Evolutionary conservation across 2,113 vertebrate species (phyloP).

Genomic region (Cynoglossus semilaevis): DNA sequence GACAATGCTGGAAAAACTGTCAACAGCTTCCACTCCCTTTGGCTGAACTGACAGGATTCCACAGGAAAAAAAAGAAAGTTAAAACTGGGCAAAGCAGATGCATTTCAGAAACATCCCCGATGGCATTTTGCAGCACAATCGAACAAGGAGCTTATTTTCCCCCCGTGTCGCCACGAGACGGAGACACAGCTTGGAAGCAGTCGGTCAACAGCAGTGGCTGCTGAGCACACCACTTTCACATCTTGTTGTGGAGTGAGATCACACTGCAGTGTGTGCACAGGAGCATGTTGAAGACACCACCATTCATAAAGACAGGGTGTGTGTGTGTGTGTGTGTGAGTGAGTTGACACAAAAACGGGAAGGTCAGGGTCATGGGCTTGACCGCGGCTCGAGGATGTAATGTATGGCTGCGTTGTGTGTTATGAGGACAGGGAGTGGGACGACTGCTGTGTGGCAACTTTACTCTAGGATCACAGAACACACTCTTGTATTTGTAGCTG

Average conservation of each 20-base stretch:
- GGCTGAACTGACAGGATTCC: background rate
- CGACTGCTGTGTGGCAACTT: slow-evolving; percentile 14
- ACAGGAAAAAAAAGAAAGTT: background rate
- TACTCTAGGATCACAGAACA: background rate
- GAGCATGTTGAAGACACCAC: background rate
- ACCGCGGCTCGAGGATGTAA: background rate
- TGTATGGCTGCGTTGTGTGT: background rate
- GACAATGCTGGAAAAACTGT: too few relatives aligned
- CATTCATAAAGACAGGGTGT: slow-evolving; percentile 7
- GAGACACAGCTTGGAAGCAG: slow-evolving; percentile 32
- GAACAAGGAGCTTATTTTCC: slow-evolving; percentile 44
- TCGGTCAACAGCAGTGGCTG: slow-evolving; percentile 42
- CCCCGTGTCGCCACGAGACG: background rate
- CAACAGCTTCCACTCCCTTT: background rate
- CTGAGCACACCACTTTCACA: slow-evolving; percentile 27
- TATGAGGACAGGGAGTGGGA: background rate
- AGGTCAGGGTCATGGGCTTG: background rate
- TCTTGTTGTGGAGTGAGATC: slow-evolving; percentile 40
- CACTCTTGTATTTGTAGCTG: background rate
- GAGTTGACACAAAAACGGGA: slow-evolving; percentile 2
- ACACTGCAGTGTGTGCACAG: slow-evolving; percentile 6
- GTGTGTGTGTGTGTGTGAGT: too few relatives aligned
- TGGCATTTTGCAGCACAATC: slow-evolving; percentile 18
- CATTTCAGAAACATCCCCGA: slow-evolving; percentile 16
- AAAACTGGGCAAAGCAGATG: slow-evolving; percentile 26